A percentile compares a stretch with the other conserved stretches of the same genome.
Conservation (phyloP, 2,888 invertebrate genomes). For the Blera fallax region DNA sequence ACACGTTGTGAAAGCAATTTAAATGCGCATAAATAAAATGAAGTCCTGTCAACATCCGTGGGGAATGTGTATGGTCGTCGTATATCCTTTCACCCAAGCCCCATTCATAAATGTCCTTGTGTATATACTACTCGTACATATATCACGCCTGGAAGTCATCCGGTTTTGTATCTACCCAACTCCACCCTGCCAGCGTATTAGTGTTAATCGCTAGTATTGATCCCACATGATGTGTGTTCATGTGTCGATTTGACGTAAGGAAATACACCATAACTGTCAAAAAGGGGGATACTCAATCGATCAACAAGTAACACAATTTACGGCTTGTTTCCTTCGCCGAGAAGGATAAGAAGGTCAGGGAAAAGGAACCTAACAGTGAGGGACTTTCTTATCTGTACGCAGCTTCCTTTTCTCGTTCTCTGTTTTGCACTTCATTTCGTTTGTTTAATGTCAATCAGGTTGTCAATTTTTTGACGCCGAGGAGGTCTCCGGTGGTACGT, state of each 20-base stretch:
- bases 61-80: neutral
- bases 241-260: slow-evolving; percentile 31
- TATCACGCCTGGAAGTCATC: slow-evolving; percentile 48
- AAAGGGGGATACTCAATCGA: slow-evolving; percentile 49
- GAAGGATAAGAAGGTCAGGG: neutral
- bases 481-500: neutral
- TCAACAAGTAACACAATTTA: slow-evolving; percentile 58
- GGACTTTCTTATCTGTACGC: slow-evolving; percentile 26
- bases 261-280: slow-evolving; percentile 58
- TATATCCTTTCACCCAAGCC: slow-evolving; percentile 26
- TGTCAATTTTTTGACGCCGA: slow-evolving; percentile 19
- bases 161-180: neutral
- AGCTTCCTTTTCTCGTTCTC: slow-evolving; percentile 4
- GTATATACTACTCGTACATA: slow-evolving; percentile 39
- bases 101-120: slow-evolving; percentile 44
- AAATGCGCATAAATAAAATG: slow-evolving; percentile 65
- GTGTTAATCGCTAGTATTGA: slow-evolving; percentile 53
- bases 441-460: slow-evolving; percentile 55
- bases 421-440: slow-evolving; percentile 20
- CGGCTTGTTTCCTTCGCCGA: slow-evolving; percentile 19
- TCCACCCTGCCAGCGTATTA: slow-evolving; percentile 4
- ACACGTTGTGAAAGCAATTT: slow-evolving; percentile 54
- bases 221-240: slow-evolving; percentile 36
- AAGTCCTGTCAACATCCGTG: slow-evolving; percentile 53
- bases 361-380: neutral